A percentile compares a stretch with the other conserved stretches of the same genome.
phyloP scores from a whole-genome alignment of 1,140 invertebrate genomes.

The Monochamus saltuarius region DNA sequence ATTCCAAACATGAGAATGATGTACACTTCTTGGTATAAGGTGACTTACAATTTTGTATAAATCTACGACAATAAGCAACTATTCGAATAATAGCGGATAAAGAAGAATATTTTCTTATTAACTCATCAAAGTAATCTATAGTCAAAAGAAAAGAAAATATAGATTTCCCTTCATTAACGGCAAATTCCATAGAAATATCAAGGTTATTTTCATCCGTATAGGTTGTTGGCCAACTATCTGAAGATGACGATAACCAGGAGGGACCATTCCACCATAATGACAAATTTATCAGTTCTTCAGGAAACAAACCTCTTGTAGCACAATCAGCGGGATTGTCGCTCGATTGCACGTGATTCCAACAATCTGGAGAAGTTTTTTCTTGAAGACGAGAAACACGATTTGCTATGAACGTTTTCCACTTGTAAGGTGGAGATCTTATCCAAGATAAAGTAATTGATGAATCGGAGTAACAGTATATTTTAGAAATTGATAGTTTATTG shows the following conservation, averaged over 20 bases:
- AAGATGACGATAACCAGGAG: neutral
- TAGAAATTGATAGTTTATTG: no score
- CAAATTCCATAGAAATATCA: no score
- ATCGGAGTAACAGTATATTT: no score
- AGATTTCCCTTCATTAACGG: neutral
- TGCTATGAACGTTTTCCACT: constrained; percentile 6
- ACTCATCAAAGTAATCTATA: neutral
- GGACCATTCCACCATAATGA: constrained; percentile 41
- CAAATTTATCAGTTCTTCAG: constrained; percentile 22
- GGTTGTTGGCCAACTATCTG: neutral
- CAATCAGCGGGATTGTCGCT: constrained; percentile 48
- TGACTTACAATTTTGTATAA: no score
- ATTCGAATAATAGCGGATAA: neutral
- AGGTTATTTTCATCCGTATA: neutral
- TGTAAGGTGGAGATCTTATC: constrained; percentile 22
- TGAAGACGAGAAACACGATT: constrained; percentile 14
- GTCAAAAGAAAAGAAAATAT: neutral
- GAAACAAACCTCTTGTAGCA: constrained; percentile 44
- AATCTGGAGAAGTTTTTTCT: constrained; percentile 8
- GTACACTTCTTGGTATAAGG: no score
- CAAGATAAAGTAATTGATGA: neutral
- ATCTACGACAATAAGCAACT: neutral
- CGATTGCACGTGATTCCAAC: constrained; percentile 44
- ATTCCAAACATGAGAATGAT: neutral
- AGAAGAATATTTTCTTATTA: neutral